Evolutionary conservation across 2,888 invertebrate species (phyloP), one percentile per base, ranked within the genome.

Genomic region (Tipula vernalis): DNA sequence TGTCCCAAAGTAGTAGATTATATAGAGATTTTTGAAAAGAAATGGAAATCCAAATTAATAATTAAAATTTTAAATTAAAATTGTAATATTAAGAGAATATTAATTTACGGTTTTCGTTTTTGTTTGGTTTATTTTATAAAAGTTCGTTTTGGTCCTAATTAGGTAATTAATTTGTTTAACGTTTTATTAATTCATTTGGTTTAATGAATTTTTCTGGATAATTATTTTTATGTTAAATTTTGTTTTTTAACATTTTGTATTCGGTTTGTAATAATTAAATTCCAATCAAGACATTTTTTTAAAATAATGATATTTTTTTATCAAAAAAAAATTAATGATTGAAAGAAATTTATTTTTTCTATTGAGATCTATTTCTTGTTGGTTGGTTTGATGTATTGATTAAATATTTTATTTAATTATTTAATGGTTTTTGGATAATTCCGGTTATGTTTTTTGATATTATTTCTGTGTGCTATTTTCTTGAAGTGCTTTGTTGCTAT

Each of bases 251-350:
- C 39, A 71, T 71, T 71, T 28, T 71, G 39, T 71, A 0, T 28
- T 71, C 71, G 8, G 71, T 71, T 18, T 71, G 71, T 28, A 71
- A 71, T 71, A 71, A 71, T 71, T 71, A 71, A 71, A 71, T 71
- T 71, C 71, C 71, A 71, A 71, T 71, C 71, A 71, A 71, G 71
- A 71, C 71, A 71, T 71, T 71, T 71, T 71, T 71, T 71, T 71
- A 71, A 71, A 71, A 71, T 71, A 71, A 71, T 71, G 71, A 71
- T 71, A 28, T 28, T 71, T 71, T 71, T 71, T 71, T 71, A 71
- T 71, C 71, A 71, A 71, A 71, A 71, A 51, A 71, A 71, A 71
- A 71, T 71, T 71, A 71, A 71, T 71, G 71, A 71, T 71, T 71
- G 71, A 71, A 71, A 71, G 71, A 71, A 71, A 71, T 71, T 71